Base-by-base conservation (phyloP, 2,113 vertebrate species). In the Planiliza haematocheilus region DNA sequence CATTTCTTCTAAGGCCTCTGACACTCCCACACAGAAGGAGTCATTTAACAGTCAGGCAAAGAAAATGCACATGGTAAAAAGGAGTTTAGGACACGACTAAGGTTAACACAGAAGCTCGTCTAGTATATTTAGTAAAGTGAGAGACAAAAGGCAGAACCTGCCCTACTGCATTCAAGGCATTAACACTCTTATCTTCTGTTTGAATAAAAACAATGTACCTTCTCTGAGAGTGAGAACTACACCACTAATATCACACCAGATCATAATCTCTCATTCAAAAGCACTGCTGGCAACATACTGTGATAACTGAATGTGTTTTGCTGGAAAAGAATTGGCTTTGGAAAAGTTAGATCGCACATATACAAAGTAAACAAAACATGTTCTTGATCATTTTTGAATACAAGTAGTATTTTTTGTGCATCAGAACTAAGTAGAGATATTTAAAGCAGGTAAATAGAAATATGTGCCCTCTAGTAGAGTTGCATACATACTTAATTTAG, bases 121-220 rank as follows among this genome's bases (percentile, higher is more conserved):
- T 50, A n/a, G 41, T 68, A 18, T 49, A 78, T 68, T 74, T 30
- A 36, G 53, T 34, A 24, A 62, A 24, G 57, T 34, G 10, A 20
- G 7, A 75, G 41, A 74, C 57, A 79, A 86, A 89, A 75, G 81
- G 72, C 45, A 86, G 81, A 95, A 95, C 95, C 91, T 84, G 93
- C 90, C 88, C 67, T 66, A 83, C 91, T 58, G 91, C 95, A 96
- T 96, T 88, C 91, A 94, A 84, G 73, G 72, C 84, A 84, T 59
- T 78, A 82, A 78, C 82, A 82, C 85, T 85, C 77, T 90, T 84
- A 85, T 90, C 81, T 88, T 48, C 46, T 75, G 70, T 81, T 68
- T 78, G 48, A 62, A 77, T 58, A 74, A 84, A 84, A 72, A 56
- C 63, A 70, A 71, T 62, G 58, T 17, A 56, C 37, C 17, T 37